Evolutionary conservation across 2,113 vertebrate species (phyloP).

Genomic region (Macquaria ambigua): DNA sequence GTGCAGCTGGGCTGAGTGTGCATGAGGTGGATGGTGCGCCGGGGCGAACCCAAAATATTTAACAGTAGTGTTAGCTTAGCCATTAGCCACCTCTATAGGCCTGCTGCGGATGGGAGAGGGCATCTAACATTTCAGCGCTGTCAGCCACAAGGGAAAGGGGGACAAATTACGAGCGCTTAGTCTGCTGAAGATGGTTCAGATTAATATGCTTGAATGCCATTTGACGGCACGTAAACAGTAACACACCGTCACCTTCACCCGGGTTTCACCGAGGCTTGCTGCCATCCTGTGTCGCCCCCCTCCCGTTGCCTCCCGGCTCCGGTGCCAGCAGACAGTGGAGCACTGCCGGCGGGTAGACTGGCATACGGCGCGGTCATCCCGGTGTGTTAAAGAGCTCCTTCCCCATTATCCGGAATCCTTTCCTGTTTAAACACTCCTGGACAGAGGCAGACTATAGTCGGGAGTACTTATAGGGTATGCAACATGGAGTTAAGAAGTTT

Average conservation of each 20-base stretch:
- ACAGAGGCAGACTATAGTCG: not conserved
- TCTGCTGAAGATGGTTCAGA: not conserved
- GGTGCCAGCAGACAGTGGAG: slow-evolving; percentile 72
- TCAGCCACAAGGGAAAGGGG: slow-evolving; percentile 18
- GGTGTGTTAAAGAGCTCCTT: slow-evolving; percentile 29
- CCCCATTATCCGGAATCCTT: slow-evolving; percentile 14
- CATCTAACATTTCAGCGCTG: slow-evolving; percentile 50
- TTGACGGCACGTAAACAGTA: slow-evolving; percentile 48
- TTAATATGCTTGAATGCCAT: slow-evolving; percentile 6
- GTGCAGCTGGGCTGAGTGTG: slow-evolving; percentile 47
- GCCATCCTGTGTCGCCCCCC: slow-evolving; percentile 65
- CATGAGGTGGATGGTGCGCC: slow-evolving; percentile 74
- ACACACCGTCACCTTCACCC: slow-evolving; percentile 47
- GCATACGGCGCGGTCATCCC: slow-evolving; percentile 59
- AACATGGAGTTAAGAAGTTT: slow-evolving; percentile 40
- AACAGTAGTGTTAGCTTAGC: slow-evolving; percentile 80
- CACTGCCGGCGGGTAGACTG: slow-evolving; percentile 63
- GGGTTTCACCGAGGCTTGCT: slow-evolving; percentile 51
- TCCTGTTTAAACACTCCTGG: not conserved
- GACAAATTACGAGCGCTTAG: not conserved
- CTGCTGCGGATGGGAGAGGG: slow-evolving; percentile 69
- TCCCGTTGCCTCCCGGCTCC: slow-evolving; percentile 29
- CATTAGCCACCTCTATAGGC: slow-evolving; percentile 77
- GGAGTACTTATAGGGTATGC: not conserved
- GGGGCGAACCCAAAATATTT: slow-evolving; percentile 79